Conservation (phyloP, 2,113 vertebrate genomes). For the Callopanchax toddi region DNA sequence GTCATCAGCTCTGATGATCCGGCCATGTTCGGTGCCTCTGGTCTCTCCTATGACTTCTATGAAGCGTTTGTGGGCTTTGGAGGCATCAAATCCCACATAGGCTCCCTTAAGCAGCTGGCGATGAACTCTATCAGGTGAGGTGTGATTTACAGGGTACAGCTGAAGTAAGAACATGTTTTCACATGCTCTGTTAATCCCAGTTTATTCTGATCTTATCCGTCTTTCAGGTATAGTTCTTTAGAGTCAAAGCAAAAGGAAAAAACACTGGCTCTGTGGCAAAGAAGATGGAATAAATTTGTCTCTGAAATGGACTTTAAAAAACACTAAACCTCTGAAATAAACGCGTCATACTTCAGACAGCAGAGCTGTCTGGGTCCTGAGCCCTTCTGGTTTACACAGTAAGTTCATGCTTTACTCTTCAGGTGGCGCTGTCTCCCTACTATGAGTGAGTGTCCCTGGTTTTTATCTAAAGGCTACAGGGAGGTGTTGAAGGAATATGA, state of each 20-base stretch:
- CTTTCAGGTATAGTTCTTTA: constrained; percentile 87
- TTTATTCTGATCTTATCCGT: constrained; percentile 9
- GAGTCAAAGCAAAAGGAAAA: constrained; percentile 65
- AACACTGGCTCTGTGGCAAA: constrained; percentile 79
- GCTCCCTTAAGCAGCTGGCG: constrained; percentile 87
- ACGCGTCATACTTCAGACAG: too few relatives aligned
- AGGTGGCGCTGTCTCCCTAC: too few relatives aligned
- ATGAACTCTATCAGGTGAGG: constrained; percentile 88
- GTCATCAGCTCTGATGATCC: constrained; percentile 92
- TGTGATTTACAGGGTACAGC: background rate
- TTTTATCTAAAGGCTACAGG: background rate
- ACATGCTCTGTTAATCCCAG: background rate
- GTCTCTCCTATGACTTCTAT: constrained; percentile 91
- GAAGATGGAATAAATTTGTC: constrained; percentile 87
- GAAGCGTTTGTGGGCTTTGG: constrained; percentile 90
- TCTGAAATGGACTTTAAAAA: constrained; percentile 59
- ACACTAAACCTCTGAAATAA: too few relatives aligned
- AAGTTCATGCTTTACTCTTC: too few relatives aligned
- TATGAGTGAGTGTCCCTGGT: too few relatives aligned
- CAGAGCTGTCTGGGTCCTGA: too few relatives aligned
- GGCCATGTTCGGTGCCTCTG: constrained; percentile 83
- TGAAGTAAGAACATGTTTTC: fast-evolving
- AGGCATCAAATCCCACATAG: constrained; percentile 81
- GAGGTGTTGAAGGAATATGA: background rate
- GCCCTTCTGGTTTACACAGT: too few relatives aligned